Base-by-base conservation (phyloP, 2,797 vertebrate genomes). In the Trachurus trachurus region DNA sequence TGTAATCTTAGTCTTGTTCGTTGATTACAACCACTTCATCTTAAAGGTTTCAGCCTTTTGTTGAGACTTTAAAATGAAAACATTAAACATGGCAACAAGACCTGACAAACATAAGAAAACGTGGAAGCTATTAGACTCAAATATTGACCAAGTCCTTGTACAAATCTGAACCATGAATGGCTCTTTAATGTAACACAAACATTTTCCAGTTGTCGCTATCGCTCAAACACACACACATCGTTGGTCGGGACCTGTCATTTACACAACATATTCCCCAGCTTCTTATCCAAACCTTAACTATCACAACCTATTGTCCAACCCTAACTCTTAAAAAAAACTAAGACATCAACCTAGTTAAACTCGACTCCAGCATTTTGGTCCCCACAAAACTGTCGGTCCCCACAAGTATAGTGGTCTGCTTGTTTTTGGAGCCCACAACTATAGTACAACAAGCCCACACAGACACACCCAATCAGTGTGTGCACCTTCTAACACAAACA, bases 401-500 rank as follows among this genome's bases (percentile, higher is more conserved):
- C 40, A 42, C 40, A 42, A 42, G 40, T 42, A 19, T 8, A 47
- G 45, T 8, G 1, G 16, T 26, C 26, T 26, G 26, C 26, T 26
- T 26, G 26, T 26, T 26, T 26, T 26, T 26, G 26, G 26, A 26
- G 26, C 26, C 26, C 26, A 26, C 26, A 26, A 26, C 26, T 26
- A 26, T 26, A 26, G 26, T 26, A 26, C 31, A 47, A 47, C 16
- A 47, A 47, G 45, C 45, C 45, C 45, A 7, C 6, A 52, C 21
- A 52, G 50, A 81, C 64, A 78, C 59, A 71, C 62, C 50, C 66
- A 79, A 74, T 68, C 75, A 76, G 37, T 58, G 61, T 42, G 66
- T 63, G 61, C 68, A 73, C 61, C 71, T 75, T 76, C 65, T 74
- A 83, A 85, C 76, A 75, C 71, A 87, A 82, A 88, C 78, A 71